Conservation (phyloP, 2,888 invertebrate species). For the Tinea trinotella region DNA sequence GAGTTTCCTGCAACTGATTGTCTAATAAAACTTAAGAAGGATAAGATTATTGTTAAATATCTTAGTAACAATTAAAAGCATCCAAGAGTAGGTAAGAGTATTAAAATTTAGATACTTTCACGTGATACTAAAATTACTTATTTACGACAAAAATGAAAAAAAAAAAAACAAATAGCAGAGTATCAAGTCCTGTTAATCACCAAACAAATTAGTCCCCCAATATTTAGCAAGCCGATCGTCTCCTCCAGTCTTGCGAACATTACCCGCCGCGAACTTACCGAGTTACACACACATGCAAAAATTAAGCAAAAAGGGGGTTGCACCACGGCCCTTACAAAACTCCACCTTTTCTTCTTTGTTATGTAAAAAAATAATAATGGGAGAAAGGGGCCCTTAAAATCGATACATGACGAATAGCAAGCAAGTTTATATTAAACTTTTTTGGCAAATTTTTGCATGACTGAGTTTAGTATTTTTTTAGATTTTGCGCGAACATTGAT, state of each 20-base stretch:
- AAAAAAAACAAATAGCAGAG: too few species aligned
- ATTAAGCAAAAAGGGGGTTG: slow-evolving; percentile 15
- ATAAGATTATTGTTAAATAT: too few species aligned
- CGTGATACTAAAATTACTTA: too few species aligned
- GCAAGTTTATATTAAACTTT: not conserved
- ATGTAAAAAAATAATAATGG: slow-evolving; percentile 69
- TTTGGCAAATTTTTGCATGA: not conserved
- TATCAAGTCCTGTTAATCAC: slow-evolving; percentile 34
- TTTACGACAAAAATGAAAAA: too few species aligned
- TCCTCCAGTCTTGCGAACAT: slow-evolving; percentile 34
- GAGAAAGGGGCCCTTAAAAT: slow-evolving; percentile 67
- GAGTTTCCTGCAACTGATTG: too few species aligned
- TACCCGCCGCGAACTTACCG: slow-evolving; percentile 32
- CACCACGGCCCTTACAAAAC: slow-evolving; percentile 50
- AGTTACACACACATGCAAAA: slow-evolving; percentile 32
- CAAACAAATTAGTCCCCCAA: slow-evolving; percentile 58
- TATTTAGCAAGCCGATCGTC: slow-evolving; percentile 60
- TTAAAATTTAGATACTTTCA: too few species aligned
- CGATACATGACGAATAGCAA: slow-evolving; percentile 41
- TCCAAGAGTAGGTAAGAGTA: too few species aligned
- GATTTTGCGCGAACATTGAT: too few species aligned
- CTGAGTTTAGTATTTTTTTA: too few species aligned
- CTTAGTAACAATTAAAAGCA: too few species aligned
- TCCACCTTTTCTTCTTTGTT: slow-evolving; percentile 71
- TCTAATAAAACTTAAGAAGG: too few species aligned